Evolutionary conservation across 2,113 vertebrate species (phyloP).

Genomic region (Callithrix jacchus): DNA sequence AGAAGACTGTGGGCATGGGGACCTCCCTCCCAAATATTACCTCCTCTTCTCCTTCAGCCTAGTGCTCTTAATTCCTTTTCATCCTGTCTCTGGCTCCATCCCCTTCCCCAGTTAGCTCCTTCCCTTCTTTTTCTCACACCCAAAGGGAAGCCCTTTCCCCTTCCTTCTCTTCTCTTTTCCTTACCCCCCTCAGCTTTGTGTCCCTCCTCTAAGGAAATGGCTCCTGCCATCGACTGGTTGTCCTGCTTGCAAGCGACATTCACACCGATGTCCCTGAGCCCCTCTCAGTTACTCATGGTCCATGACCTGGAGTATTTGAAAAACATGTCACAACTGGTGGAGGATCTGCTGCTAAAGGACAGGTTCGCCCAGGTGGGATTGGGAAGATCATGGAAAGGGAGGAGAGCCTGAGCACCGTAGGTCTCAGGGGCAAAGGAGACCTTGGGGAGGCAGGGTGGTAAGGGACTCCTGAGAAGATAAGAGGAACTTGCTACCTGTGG

Average conservation of each 20-base stretch:
- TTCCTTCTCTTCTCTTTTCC: neutral
- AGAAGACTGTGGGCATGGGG: neutral
- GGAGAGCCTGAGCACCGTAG: neutral
- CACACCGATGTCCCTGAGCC: constrained; percentile 83
- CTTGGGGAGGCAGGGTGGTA: neutral
- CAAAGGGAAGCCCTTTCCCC: neutral
- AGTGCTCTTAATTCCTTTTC: neutral
- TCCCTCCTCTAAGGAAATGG: constrained; percentile 83
- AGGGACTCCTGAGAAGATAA: neutral
- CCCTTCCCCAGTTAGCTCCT: neutral
- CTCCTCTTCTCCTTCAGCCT: neutral
- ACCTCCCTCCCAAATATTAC: neutral
- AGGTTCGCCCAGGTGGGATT: constrained; percentile 73
- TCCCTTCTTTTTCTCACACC: neutral
- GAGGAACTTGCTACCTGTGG: neutral
- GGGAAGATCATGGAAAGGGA: neutral
- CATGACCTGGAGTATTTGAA: constrained; percentile 91
- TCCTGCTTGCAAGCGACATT: constrained; percentile 89
- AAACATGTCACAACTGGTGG: constrained; percentile 88
- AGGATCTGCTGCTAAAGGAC: constrained; percentile 37
- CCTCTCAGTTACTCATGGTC: constrained; percentile 87
- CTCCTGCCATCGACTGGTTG: constrained; percentile 93
- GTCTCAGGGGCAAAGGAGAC: neutral
- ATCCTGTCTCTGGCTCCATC: neutral
- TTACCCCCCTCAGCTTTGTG: neutral